Base-by-base conservation (phyloP, 2,888 invertebrate genomes). In the Cantharis nigra region DNA sequence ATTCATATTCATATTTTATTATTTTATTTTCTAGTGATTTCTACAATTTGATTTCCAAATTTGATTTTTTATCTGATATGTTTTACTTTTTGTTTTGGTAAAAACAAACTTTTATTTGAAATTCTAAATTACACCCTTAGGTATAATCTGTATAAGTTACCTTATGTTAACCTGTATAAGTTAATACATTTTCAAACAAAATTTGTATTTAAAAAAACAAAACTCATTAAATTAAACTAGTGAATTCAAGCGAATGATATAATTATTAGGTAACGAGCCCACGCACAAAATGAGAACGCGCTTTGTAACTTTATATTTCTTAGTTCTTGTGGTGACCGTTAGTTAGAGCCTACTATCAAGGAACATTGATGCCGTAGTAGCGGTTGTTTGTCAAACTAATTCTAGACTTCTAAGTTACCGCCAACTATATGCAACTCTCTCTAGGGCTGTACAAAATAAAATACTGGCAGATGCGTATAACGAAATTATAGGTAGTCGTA, bases 381-480 rank as follows among this genome's bases (percentile, higher is more conserved):
- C 30, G 72, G 72, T 18, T 10, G 3, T n/a, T 28, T 9, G 7
- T 13, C 1, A 18, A 72, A 72, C 65, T 63, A 33, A 2, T 23
- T 18, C 0, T 9, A 13, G 28, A 26, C 5, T 28, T 9, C 26
- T 23, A 26, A 14, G 20, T 14, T 49, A 13, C 9, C 63, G 0
- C 18, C 18, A 30, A 63, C 69, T 69, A 18, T 49, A 13, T 20
- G 49, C 23, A 69, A 11, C 63, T 11, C 9, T 20, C 9, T 11
- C n/a, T 5, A 73, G 73, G 73, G 67, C 28, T 73, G 73, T 73
- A 33, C 73, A 73, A 73, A 73, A 20, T 26, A 16, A 49, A 11
- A 1, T 14, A 62, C 16, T 23, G 16, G 3, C 18, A 5, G 49
- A 14, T 11, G 73, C 73, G 69, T 73, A n/a, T 73, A 49, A 73